These are phyloP conservation scores for Philaenus spumarius DNA, from an alignment of 1,140 invertebrate genomes.

Conservation along the genomic window DNA sequence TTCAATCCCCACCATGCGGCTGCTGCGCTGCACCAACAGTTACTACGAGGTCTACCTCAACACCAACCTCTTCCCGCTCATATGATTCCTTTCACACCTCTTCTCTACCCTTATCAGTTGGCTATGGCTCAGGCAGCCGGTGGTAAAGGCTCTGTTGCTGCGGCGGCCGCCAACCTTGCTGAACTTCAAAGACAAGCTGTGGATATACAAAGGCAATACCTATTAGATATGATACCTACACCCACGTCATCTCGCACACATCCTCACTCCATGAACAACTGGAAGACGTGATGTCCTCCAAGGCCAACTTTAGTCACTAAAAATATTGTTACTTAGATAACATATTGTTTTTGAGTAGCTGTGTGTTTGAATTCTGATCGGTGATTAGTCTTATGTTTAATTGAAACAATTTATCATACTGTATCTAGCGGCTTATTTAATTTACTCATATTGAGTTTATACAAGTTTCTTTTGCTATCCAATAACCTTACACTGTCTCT, in stretches of 20 bases:
- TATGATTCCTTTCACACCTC: constrained; percentile 75
- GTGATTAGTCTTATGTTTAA: too few species aligned
- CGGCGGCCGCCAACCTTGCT: constrained; percentile 50
- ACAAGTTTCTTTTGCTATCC: too few species aligned
- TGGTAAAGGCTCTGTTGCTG: constrained; percentile 39
- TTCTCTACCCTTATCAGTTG: constrained; percentile 80
- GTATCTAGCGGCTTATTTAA: too few species aligned
- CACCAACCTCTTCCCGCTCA: constrained; percentile 54
- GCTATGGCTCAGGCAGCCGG: constrained; percentile 62
- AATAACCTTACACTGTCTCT: too few species aligned
- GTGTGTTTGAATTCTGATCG: too few species aligned
- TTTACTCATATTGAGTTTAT: too few species aligned
- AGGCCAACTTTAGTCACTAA: neutral
- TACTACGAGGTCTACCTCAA: constrained; percentile 43
- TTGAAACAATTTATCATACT: too few species aligned
- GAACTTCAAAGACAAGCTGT: constrained; percentile 72
- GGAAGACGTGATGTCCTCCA: constrained; percentile 25
- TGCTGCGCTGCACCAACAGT: constrained; percentile 70
- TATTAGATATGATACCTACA: constrained; percentile 88
- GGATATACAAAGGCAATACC: constrained; percentile 90
- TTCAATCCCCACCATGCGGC: constrained; percentile 64
- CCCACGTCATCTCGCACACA: constrained; percentile 11
- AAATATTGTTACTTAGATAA: too few species aligned
- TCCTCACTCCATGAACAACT: constrained; percentile 21
- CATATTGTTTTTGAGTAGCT: too few species aligned